Conservation (phyloP, 2,797 vertebrate species). For the Hylomyscus alleni region DNA sequence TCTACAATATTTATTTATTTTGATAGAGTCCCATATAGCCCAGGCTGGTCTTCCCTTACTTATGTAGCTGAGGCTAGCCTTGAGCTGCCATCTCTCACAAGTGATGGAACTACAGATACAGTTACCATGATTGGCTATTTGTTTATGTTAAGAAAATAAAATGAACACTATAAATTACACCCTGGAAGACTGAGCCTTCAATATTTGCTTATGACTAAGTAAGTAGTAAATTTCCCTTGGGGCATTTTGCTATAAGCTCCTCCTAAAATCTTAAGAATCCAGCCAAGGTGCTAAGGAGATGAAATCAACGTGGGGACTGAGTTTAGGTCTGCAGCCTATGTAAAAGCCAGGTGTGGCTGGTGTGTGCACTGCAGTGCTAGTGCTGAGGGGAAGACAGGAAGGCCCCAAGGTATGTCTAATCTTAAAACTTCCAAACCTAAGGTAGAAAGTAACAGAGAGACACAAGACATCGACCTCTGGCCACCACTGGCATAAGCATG, state of each 20-base stretch:
- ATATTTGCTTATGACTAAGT: constrained; percentile 37
- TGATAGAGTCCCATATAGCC: not conserved
- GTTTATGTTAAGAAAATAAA: constrained; percentile 38
- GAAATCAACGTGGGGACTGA: too few species aligned
- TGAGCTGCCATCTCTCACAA: not conserved
- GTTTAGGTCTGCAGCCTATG: not conserved
- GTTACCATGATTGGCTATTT: not conserved
- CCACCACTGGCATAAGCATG: not conserved
- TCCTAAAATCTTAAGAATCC: not conserved
- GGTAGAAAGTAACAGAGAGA: not conserved
- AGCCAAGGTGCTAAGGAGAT: not conserved
- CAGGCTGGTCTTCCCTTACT: not conserved
- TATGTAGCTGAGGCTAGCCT: not conserved
- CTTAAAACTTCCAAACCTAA: not conserved
- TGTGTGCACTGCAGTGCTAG: not conserved
- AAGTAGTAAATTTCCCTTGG: constrained; percentile 31
- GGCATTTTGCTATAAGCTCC: not conserved
- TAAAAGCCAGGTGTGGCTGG: not conserved
- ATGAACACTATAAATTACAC: constrained; percentile 19
- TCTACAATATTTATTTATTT: constrained; percentile 2
- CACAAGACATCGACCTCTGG: not conserved
- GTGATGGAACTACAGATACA: not conserved
- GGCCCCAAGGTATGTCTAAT: not conserved
- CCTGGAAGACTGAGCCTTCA: not conserved
- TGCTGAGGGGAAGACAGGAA: not conserved